phyloP scores from a whole-genome alignment of 1,140 invertebrate species.

The Drosophila kanapiae region DNA sequence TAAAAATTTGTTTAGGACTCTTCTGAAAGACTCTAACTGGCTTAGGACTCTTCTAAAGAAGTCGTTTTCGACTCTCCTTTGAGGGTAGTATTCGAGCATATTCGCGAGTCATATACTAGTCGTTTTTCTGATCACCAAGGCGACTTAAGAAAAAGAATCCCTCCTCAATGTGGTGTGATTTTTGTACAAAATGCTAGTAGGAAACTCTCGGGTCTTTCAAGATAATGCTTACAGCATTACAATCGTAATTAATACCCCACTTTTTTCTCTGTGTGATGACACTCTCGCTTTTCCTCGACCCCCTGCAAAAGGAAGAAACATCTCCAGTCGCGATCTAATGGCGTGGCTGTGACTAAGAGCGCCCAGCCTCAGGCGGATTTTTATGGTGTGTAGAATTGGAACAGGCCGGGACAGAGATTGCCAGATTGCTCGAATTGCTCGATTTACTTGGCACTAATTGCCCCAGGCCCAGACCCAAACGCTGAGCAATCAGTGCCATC shows the following conservation, averaged over 20 bases:
- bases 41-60: too few relatives aligned
- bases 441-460: slow-evolving; percentile 43
- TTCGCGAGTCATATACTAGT: too few relatives aligned
- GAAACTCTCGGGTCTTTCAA: neutral
- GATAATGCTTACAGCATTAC: too few relatives aligned
- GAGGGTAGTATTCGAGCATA: too few relatives aligned
- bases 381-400: slow-evolving; percentile 56
- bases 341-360: slow-evolving; percentile 22
- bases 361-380: slow-evolving; percentile 14
- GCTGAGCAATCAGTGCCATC: slow-evolving; percentile 7
- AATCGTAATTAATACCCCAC: neutral
- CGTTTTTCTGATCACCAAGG: too few relatives aligned
- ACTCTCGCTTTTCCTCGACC: slow-evolving; percentile 8
- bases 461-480: neutral
- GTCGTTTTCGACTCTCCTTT: too few relatives aligned
- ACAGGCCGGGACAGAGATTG: slow-evolving; percentile 13
- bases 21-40: too few relatives aligned
- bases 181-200: too few relatives aligned
- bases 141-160: too few relatives aligned
- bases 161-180: too few relatives aligned
- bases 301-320: slow-evolving; percentile 3
- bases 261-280: slow-evolving; percentile 1
- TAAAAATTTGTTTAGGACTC: too few relatives aligned
- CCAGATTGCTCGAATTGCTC: slow-evolving; percentile 28
- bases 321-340: slow-evolving; percentile 29